A percentile compares a stretch with the other conserved stretches of the same genome.
These are phyloP conservation scores for Dorcus parallelipipedus DNA, from an alignment of 2,888 invertebrate genomes.

Conservation along the genomic window DNA sequence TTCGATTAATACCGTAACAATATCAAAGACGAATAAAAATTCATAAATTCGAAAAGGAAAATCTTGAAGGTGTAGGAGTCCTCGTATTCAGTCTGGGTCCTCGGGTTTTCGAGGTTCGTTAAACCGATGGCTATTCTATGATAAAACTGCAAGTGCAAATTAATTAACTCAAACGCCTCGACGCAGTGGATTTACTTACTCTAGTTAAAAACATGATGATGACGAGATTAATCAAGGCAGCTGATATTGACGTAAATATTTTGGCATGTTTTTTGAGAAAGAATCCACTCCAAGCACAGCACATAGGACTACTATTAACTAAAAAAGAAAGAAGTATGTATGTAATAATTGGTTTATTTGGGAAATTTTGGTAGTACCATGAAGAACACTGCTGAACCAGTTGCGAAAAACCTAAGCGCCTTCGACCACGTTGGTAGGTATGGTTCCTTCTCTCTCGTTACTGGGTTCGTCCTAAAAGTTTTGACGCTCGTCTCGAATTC, in stretches of 20 bases:
- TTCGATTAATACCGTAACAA: too few relatives aligned
- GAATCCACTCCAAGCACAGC: constrained; percentile 80
- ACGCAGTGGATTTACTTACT: constrained; percentile 50
- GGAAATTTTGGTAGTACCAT: constrained; percentile 64
- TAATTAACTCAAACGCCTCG: background rate
- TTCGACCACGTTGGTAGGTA: constrained; percentile 79
- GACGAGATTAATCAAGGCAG: constrained; percentile 88
- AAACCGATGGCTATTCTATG: constrained; percentile 79
- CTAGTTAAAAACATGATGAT: constrained; percentile 91
- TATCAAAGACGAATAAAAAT: constrained; percentile 98
- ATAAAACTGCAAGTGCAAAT: constrained; percentile 61
- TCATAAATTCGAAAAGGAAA: constrained; percentile 97
- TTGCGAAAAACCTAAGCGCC: constrained; percentile 67
- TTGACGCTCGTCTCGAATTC: constrained; percentile 90
- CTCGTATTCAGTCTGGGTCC: constrained; percentile 96
- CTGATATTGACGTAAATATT: constrained; percentile 88
- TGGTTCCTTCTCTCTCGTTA: constrained; percentile 87
- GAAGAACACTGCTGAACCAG: constrained; percentile 82
- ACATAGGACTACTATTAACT: constrained; percentile 79
- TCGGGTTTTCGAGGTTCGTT: constrained; percentile 87
- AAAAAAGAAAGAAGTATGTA: constrained; percentile 30
- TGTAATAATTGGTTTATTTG: background rate
- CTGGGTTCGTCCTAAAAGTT: constrained; percentile 84
- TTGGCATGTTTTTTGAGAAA: constrained; percentile 81
- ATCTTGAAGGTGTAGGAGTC: constrained; percentile 97